Evolutionary conservation across 2,888 invertebrate genomes (phyloP).

Genomic region (Harmothoe impar): DNA sequence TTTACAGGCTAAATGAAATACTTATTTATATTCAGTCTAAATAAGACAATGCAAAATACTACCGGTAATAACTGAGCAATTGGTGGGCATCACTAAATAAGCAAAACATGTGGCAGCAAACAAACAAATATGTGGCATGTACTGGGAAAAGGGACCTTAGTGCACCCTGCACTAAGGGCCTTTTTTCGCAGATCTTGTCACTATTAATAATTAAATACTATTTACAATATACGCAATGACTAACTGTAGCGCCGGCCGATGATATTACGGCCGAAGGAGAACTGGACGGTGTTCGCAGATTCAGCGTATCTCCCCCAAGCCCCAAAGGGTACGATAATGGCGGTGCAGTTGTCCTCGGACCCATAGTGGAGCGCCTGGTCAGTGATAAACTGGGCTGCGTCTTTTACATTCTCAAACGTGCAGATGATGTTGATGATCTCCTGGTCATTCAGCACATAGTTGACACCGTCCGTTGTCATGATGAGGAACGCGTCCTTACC

Average conservation of each 20-base stretch:
- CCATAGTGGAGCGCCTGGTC: slow-evolving; percentile 85
- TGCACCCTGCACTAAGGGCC: too few relatives aligned
- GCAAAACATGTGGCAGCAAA: too few relatives aligned
- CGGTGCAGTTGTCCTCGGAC: slow-evolving; percentile 85
- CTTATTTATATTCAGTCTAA: too few relatives aligned
- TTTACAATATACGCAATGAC: background rate
- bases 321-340: slow-evolving; percentile 85
- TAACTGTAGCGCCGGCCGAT: slow-evolving; percentile 60
- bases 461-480: slow-evolving; percentile 85
- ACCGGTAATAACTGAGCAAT: too few relatives aligned
- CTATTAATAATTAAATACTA: too few relatives aligned
- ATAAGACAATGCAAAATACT: too few relatives aligned
- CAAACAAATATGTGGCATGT: too few relatives aligned
- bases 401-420: slow-evolving; percentile 82
- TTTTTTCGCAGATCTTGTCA: too few relatives aligned
- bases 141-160: too few relatives aligned
- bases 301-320: slow-evolving; percentile 84
- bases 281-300: slow-evolving; percentile 73
- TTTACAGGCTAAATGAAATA: too few relatives aligned
- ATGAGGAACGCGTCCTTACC: slow-evolving; percentile 85
- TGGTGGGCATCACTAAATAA: too few relatives aligned
- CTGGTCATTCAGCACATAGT: slow-evolving; percentile 84
- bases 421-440: slow-evolving; percentile 84
- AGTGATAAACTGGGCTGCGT: slow-evolving; percentile 84
- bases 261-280: slow-evolving; percentile 61